phyloP scores from a whole-genome alignment of 2,113 vertebrate genomes.

The Dinomys branickii region DNA sequence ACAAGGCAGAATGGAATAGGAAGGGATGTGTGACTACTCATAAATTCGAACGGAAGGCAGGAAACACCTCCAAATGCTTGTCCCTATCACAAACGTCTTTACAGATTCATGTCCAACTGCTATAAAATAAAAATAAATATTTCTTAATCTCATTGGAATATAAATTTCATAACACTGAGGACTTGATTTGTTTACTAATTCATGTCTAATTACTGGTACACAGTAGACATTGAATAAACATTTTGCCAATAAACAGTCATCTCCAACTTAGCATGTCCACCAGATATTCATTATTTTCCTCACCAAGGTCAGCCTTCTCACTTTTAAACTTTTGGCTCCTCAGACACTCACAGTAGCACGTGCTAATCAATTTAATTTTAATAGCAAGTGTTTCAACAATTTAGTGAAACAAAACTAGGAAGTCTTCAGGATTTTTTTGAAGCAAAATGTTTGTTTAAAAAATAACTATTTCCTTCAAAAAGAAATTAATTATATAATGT shows the following conservation, averaged over 20 bases:
- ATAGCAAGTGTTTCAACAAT: background rate
- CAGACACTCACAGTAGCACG: background rate
- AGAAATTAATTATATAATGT: background rate
- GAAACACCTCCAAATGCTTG: background rate
- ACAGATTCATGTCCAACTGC: background rate
- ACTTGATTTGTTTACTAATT: background rate
- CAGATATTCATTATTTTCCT: background rate
- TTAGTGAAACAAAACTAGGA: background rate
- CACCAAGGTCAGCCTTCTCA: background rate
- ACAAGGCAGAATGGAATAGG: background rate
- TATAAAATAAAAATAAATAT: background rate
- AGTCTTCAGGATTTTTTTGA: background rate
- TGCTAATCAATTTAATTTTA: background rate
- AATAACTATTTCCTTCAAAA: background rate
- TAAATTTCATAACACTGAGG: background rate
- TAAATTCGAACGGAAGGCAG: background rate
- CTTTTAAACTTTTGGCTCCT: background rate
- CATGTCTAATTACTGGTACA: background rate
- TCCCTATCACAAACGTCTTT: background rate
- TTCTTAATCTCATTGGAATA: background rate
- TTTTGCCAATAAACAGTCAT: background rate
- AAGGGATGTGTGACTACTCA: background rate
- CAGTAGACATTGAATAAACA: background rate
- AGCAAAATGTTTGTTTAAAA: background rate
- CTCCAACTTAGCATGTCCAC: background rate